Evolutionary conservation across 2,797 vertebrate genomes (phyloP).

Genomic region (Sebastes glaucus): DNA sequence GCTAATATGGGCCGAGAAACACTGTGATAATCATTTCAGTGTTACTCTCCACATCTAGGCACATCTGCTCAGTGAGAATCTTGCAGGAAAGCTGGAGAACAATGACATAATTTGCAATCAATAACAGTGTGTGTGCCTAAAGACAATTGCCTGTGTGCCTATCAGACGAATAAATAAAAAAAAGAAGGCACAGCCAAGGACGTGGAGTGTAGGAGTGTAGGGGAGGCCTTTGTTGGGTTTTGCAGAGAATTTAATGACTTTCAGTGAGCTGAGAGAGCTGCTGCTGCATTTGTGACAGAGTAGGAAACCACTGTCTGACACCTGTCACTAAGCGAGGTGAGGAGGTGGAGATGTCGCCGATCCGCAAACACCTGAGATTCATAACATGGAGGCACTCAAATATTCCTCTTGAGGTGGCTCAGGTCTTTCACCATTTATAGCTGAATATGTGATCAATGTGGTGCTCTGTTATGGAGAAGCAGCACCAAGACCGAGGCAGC

Average conservation of each 20-base stretch:
- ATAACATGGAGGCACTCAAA: background rate
- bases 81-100: background rate
- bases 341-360: background rate
- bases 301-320: background rate
- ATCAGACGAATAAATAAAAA: background rate
- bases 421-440: background rate
- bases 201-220: background rate
- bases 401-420: background rate
- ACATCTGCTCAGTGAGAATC: conserved; percentile 1
- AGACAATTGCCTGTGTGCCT: background rate
- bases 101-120: background rate
- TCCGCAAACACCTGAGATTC: background rate
- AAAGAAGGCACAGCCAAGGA: background rate
- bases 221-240: conserved; percentile 1
- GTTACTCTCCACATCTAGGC: conserved; percentile 1
- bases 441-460: background rate
- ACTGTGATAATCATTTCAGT: conserved; percentile 19
- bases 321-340: background rate
- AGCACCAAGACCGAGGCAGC: background rate
- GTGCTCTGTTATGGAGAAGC: background rate
- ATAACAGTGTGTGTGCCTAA: background rate
- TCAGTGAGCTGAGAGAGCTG: background rate
- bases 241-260: background rate
- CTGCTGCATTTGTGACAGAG: background rate
- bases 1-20: background rate